phyloP scores from a whole-genome alignment of 1,140 invertebrate species.

The Meloidogyne hapla region DNA sequence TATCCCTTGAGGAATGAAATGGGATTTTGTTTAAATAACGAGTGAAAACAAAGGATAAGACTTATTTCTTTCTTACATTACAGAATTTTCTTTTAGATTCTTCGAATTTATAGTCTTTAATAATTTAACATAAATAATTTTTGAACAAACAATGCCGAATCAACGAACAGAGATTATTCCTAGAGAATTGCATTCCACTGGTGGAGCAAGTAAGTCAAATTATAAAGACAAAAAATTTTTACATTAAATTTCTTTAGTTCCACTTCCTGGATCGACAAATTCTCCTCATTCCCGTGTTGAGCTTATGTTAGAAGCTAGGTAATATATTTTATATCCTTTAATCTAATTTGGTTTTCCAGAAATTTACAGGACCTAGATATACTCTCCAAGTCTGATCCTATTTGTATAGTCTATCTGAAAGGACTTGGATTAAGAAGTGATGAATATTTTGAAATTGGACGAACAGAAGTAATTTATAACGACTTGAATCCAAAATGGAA shows the following conservation, averaged over 20 bases:
- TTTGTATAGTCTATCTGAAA: slow-evolving; percentile 49
- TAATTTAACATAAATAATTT: background rate
- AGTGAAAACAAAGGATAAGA: background rate
- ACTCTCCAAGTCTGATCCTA: slow-evolving; percentile 57
- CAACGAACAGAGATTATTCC: background rate
- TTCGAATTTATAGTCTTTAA: too few relatives aligned
- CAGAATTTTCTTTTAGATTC: too few relatives aligned
- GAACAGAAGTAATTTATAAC: slow-evolving; percentile 69
- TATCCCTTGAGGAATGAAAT: background rate
- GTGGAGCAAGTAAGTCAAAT: background rate
- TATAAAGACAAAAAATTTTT: background rate
- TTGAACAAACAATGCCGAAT: background rate
- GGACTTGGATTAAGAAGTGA: slow-evolving; percentile 7
- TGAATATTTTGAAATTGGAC: slow-evolving; percentile 64
- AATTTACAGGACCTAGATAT: slow-evolving; percentile 52
- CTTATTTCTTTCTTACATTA: too few relatives aligned
- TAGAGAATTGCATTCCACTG: slow-evolving; percentile 16
- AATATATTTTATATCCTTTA: background rate
- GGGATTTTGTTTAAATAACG: background rate
- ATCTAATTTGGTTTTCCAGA: slow-evolving; percentile 29
- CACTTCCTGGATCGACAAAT: slow-evolving; percentile 7
- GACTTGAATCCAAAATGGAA: slow-evolving; percentile 69
- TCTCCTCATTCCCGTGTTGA: slow-evolving; percentile 22
- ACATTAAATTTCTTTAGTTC: slow-evolving; percentile 6
- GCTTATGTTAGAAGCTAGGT: slow-evolving; percentile 32